Evolutionary conservation across 2,888 invertebrate genomes (phyloP).

Genomic region (Nephrocerus scutellatus): DNA sequence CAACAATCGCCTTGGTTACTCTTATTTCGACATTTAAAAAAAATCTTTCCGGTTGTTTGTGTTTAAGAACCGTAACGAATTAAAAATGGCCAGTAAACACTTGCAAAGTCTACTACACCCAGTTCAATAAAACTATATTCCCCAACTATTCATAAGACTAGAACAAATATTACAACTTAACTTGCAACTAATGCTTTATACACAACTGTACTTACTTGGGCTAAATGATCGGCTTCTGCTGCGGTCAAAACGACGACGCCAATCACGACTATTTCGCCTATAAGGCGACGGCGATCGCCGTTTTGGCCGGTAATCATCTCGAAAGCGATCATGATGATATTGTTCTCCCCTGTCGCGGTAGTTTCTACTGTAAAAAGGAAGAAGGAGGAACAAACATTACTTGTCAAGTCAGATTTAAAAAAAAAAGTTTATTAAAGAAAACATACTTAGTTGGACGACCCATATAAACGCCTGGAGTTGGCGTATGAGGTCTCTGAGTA

Average conservation of each 20-base stretch:
- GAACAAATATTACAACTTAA: background rate
- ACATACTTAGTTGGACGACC: constrained; percentile 69
- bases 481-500: constrained; percentile 92
- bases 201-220: constrained; percentile 30
- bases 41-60: too few species aligned
- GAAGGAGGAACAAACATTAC: background rate
- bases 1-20: too few species aligned
- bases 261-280: too few species aligned
- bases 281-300: constrained; percentile 19
- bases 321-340: constrained; percentile 26
- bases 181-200: background rate
- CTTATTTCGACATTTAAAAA: too few species aligned
- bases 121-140: too few species aligned
- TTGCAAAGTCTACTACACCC: too few species aligned
- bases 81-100: too few species aligned
- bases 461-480: constrained; percentile 96
- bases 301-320: constrained; percentile 24
- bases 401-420: background rate
- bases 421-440: background rate
- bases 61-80: too few species aligned
- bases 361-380: constrained; percentile 17
- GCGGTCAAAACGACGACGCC: constrained; percentile 30
- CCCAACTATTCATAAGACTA: too few species aligned
- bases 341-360: constrained; percentile 27
- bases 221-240: constrained; percentile 38